Conservation (phyloP, 2,888 invertebrate species). For the Punctoribates punctum region DNA sequence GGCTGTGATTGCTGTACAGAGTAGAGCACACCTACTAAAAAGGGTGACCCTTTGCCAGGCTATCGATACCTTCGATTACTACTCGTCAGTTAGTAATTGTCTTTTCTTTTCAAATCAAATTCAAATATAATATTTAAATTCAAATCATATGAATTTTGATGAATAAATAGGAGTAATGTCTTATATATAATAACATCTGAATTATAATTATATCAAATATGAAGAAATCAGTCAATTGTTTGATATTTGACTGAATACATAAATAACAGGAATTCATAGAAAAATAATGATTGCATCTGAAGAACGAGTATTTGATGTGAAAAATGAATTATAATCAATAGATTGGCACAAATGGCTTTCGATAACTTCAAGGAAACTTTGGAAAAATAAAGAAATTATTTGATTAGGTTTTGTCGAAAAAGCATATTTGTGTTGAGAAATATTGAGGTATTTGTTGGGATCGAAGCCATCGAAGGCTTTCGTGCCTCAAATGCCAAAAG, state of each 20-base stretch:
- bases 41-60: constrained; percentile 26
- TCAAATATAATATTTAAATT: background rate
- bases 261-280: background rate
- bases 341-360: background rate
- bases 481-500: constrained; percentile 29
- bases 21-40: constrained; percentile 38
- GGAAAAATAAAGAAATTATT: background rate
- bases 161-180: background rate
- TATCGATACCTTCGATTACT: background rate
- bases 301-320: background rate
- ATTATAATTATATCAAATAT: background rate
- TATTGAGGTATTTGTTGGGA: constrained; percentile 1
- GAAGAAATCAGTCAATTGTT: constrained; percentile 4
- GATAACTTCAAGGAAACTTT: constrained; percentile 9
- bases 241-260: background rate
- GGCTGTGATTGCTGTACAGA: constrained; percentile 19
- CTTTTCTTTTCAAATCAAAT: background rate
- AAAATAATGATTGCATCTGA: too few relatives aligned
- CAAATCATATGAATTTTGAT: constrained; percentile 7
- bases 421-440: background rate
- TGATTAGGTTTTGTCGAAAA: background rate
- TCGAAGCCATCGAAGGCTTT: constrained; percentile 16
- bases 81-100: constrained; percentile 13
- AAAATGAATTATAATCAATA: background rate
- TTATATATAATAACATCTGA: background rate